These are phyloP conservation scores for Drosophila affinis DNA, from an alignment of 2,888 invertebrate genomes.

Conservation along the genomic window DNA sequence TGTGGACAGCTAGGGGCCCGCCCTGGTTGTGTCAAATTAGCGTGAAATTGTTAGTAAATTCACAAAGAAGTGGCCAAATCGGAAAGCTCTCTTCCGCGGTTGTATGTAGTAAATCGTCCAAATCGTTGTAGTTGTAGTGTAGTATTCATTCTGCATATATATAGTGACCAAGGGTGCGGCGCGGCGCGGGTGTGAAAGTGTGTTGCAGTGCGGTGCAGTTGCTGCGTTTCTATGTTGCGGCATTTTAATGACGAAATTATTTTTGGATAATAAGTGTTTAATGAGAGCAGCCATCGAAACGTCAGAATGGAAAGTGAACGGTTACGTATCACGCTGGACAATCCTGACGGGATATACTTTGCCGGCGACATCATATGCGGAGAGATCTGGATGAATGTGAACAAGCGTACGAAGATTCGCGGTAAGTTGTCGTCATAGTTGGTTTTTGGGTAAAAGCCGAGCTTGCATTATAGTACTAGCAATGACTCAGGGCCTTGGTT, in stretches of 20 bases:
- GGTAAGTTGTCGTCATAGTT: constrained; percentile 72
- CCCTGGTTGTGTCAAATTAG: neutral
- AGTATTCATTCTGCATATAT: constrained; percentile 29
- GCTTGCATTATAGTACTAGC: constrained; percentile 47
- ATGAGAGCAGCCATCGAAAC: constrained; percentile 38
- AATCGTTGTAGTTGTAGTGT: constrained; percentile 20
- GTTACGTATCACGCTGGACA: constrained; percentile 82
- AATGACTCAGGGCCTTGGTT: constrained; percentile 54
- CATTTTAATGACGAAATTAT: constrained; percentile 63
- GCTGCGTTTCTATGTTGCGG: constrained; percentile 54
- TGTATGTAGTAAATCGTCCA: constrained; percentile 31
- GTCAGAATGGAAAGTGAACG: constrained; percentile 81
- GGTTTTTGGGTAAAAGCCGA: constrained; percentile 14
- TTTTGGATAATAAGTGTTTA: constrained; percentile 73
- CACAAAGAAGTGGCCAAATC: constrained; percentile 5
- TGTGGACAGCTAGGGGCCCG: neutral
- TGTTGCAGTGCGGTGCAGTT: constrained; percentile 37
- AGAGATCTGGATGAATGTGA: constrained; percentile 82
- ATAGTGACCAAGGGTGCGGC: constrained; percentile 29
- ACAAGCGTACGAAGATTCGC: constrained; percentile 82
- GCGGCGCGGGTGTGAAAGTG: constrained; percentile 8
- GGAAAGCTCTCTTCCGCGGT: constrained; percentile 24
- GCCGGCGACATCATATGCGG: constrained; percentile 82
- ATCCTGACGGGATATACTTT: constrained; percentile 81
- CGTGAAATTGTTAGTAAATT: neutral